These are phyloP conservation scores for Spea hammondii DNA, from an alignment of 2,797 vertebrate genomes.

Conservation along the genomic window DNA sequence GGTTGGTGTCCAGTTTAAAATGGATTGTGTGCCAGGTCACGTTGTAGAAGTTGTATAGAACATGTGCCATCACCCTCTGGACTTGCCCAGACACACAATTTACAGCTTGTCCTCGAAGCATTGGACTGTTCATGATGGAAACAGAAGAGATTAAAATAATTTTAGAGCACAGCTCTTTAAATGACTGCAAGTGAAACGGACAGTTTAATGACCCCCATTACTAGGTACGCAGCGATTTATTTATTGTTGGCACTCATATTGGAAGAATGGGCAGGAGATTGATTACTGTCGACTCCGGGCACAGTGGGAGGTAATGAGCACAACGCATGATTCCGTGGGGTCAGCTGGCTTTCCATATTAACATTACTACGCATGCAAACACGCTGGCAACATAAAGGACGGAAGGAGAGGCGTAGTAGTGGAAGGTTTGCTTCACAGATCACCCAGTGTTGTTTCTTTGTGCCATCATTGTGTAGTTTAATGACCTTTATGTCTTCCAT, in stretches of 20 bases:
- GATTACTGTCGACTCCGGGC: neutral
- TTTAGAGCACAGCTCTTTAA: neutral
- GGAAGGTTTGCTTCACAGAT: too few relatives aligned
- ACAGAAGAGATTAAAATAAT: slow-evolving; percentile 8
- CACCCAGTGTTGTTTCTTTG: too few relatives aligned
- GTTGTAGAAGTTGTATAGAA: neutral
- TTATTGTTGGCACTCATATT: neutral
- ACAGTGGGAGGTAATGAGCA: neutral
- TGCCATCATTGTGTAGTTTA: too few relatives aligned
- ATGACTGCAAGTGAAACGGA: neutral
- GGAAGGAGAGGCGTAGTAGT: too few relatives aligned
- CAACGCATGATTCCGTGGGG: neutral
- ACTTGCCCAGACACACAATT: neutral
- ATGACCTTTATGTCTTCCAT: too few relatives aligned
- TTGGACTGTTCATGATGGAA: slow-evolving; percentile 3
- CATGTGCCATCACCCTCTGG: neutral
- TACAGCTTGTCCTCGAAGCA: neutral
- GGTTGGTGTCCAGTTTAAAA: too few relatives aligned
- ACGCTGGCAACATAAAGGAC: too few relatives aligned
- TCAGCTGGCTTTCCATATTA: neutral
- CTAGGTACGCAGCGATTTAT: neutral
- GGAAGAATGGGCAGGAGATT: neutral
- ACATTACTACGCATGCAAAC: neutral
- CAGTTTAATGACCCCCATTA: neutral
- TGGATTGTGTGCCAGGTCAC: slow-evolving; percentile 4